Evolutionary conservation across 2,888 invertebrate genomes (phyloP).

Genomic region (Ferrisia virgata): DNA sequence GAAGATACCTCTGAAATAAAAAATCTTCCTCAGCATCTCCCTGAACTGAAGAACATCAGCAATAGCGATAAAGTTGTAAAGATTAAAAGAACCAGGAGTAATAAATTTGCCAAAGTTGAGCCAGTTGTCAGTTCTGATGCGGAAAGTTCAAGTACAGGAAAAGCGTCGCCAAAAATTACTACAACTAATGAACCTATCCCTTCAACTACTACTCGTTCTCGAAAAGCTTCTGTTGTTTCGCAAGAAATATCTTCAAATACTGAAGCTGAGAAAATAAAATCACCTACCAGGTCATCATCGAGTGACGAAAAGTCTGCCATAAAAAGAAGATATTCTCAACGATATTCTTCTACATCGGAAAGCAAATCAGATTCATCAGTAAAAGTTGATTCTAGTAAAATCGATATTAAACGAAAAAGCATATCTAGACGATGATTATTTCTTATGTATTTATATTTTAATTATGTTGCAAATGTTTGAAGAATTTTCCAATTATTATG

Average conservation of each 20-base stretch:
- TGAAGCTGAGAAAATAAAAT: conserved; percentile 25
- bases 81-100: neutral
- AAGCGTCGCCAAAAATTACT: neutral
- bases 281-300: neutral
- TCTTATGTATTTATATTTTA: too few relatives aligned
- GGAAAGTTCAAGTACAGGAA: neutral
- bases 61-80: neutral
- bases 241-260: neutral
- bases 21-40: neutral
- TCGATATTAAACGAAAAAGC: conserved; percentile 25
- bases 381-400: neutral
- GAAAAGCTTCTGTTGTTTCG: conserved; percentile 11
- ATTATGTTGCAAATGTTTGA: too few relatives aligned
- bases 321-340: conserved; percentile 30
- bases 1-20: neutral
- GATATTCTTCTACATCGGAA: conserved; percentile 26
- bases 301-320: conserved; percentile 7
- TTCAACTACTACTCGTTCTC: conserved; percentile 10
- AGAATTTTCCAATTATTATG: too few relatives aligned
- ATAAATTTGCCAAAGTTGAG: neutral
- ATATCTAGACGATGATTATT: neutral
- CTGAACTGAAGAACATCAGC: neutral
- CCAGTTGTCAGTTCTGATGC: neutral
- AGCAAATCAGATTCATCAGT: neutral
- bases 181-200: neutral